These are phyloP conservation scores for Coturnix japonica DNA, from an alignment of 2,113 vertebrate species.

Conservation along the genomic window DNA sequence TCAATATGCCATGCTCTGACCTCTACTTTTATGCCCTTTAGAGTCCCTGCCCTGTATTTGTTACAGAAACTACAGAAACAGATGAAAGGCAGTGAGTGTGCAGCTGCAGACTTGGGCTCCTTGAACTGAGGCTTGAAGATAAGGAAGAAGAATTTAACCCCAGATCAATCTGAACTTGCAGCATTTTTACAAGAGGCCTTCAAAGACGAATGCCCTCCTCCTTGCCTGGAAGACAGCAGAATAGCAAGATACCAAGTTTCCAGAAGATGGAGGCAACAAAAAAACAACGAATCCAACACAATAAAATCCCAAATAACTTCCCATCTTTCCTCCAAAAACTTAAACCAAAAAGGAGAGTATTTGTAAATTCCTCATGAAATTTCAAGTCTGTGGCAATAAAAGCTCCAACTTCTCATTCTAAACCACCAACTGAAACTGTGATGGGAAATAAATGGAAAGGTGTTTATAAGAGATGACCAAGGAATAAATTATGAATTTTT, in stretches of 20 bases:
- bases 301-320: neutral
- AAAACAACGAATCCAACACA: neutral
- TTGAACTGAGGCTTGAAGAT: neutral
- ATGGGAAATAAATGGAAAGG: neutral
- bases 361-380: neutral
- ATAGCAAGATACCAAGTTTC: neutral
- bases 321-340: neutral
- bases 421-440: neutral
- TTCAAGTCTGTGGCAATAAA: neutral
- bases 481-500: neutral
- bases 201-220: constrained; percentile 25
- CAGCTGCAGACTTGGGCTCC: neutral
- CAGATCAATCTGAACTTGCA: neutral
- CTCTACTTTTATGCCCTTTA: neutral
- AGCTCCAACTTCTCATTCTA: neutral
- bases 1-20: neutral
- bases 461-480: neutral
- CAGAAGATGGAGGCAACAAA: neutral
- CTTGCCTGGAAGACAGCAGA: neutral
- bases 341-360: neutral
- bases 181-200: constrained; percentile 35
- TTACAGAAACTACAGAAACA: neutral
- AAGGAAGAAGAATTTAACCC: constrained; percentile 29
- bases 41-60: neutral
- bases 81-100: neutral